These are phyloP conservation scores for Conops quadrifasciatus DNA, from an alignment of 2,888 invertebrate species.

Conservation along the genomic window DNA sequence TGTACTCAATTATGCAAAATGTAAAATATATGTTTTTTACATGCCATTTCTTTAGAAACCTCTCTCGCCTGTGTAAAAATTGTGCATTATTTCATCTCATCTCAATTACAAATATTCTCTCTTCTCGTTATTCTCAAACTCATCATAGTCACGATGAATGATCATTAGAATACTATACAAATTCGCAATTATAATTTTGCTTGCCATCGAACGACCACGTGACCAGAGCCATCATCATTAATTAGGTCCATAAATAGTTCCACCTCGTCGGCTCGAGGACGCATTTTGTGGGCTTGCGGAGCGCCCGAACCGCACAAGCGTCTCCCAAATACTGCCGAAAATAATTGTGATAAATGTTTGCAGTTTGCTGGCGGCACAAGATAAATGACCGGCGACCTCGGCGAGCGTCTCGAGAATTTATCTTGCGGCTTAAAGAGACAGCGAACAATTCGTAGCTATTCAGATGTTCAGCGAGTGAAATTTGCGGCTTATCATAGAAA, in stretches of 20 bases:
- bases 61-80: no score
- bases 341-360: constrained; percentile 25
- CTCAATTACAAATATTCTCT: background rate
- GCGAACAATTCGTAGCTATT: no score
- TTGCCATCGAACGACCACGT: background rate
- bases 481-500: no score
- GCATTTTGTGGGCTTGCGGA: background rate
- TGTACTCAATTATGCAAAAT: no score
- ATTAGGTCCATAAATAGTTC: constrained; percentile 4
- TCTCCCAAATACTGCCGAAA: constrained; percentile 13
- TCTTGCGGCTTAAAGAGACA: no score
- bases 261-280: background rate
- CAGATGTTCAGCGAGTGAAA: no score
- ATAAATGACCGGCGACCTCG: constrained; percentile 15
- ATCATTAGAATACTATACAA: background rate
- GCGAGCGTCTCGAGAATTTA: background rate
- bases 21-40: no score
- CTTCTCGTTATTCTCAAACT: background rate
- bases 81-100: background rate
- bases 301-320: background rate
- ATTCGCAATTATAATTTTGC: background rate
- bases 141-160: background rate
- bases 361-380: constrained; percentile 18
- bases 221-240: constrained; percentile 1
- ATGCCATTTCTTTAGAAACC: no score